These are phyloP conservation scores for Bucco capensis DNA, from an alignment of 2,113 vertebrate genomes.

Conservation along the genomic window DNA sequence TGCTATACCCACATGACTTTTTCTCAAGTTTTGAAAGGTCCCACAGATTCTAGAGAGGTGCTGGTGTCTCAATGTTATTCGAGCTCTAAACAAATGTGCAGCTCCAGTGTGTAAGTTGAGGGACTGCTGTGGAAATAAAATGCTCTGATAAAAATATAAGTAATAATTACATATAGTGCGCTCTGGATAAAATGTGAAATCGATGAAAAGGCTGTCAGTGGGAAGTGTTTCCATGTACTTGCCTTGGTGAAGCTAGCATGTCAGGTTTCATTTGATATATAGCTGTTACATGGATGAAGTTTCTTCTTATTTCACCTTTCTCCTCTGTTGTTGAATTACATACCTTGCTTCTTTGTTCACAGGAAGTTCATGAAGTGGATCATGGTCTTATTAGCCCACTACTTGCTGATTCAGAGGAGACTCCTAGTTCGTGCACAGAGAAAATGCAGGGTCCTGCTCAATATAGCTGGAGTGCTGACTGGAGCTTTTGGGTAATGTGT, in stretches of 20 bases:
- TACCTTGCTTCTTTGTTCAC: constrained; percentile 38
- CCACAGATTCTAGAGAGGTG: not conserved
- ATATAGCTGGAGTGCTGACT: constrained; percentile 73
- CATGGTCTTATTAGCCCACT: constrained; percentile 51
- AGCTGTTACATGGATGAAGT: not conserved
- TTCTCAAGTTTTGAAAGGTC: not conserved
- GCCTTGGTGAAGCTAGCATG: not conserved
- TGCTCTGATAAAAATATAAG: not conserved
- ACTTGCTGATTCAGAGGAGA: constrained; percentile 63
- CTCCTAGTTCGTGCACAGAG: constrained; percentile 34
- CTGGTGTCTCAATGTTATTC: not conserved
- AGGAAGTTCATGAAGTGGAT: constrained; percentile 67
- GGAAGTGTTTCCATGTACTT: not conserved
- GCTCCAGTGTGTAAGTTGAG: not conserved
- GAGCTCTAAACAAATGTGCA: not conserved
- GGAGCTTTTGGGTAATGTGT: constrained; percentile 76
- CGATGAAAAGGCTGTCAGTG: not conserved
- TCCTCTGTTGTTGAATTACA: not conserved
- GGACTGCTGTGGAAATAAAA: not conserved
- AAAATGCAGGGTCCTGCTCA: constrained; percentile 64
- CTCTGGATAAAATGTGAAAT: not conserved
- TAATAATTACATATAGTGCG: not conserved
- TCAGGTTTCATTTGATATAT: not conserved
- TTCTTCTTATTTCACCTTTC: not conserved
- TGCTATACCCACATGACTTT: not conserved